Percentiles rank a stretch among this genome's conserved stretches.
These are phyloP conservation scores for Sebastes hubbsi DNA, from an alignment of 2,797 vertebrate genomes.

Conservation along the genomic window DNA sequence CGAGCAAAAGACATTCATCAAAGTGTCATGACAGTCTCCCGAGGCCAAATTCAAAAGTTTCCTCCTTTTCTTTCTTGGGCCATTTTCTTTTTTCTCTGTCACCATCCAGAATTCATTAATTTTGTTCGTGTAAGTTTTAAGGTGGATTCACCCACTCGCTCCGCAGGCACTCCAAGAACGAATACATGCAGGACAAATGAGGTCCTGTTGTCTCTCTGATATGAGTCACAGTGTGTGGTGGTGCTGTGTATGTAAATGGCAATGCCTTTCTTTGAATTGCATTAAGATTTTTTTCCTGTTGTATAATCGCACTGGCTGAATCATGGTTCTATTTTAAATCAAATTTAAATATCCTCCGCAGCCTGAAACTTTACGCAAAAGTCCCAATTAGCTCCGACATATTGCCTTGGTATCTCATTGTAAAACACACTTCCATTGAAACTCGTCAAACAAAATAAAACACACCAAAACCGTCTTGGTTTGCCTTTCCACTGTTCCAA, in stretches of 20 bases:
- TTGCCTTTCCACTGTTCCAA: no score
- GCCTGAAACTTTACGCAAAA: no score
- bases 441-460: no score
- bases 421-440: no score
- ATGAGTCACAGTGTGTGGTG: neutral
- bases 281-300: neutral
- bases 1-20: conserved; percentile 24
- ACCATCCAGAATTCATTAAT: conserved; percentile 5
- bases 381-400: no score
- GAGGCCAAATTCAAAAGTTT: neutral
- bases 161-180: neutral
- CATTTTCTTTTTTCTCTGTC: neutral
- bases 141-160: neutral
- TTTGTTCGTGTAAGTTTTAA: neutral
- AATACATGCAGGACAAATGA: conserved; percentile 4
- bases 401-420: no score
- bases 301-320: neutral
- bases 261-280: neutral
- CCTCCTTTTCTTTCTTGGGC: neutral
- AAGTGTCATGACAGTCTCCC: neutral
- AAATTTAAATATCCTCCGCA: no score
- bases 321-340: neutral
- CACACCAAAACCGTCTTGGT: no score
- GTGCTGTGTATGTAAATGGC: conserved; percentile 5
- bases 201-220: neutral